Conservation (phyloP, 2,888 invertebrate genomes). For the Ophion ventricosus region DNA sequence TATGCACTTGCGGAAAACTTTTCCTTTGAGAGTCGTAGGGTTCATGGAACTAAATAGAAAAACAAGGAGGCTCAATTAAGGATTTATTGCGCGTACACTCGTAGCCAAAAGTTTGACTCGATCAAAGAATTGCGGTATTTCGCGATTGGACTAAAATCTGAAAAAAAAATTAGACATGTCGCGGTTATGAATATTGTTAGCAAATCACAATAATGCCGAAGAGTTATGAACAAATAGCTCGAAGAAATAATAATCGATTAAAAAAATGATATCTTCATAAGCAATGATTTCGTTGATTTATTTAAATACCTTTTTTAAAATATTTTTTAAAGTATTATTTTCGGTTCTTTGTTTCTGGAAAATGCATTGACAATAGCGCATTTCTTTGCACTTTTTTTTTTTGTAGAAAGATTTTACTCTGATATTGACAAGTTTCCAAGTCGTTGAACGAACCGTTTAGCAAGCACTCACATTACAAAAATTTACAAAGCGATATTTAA, state of each 20-base stretch:
- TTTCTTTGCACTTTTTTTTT: too few species aligned
- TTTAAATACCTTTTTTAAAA: too few species aligned
- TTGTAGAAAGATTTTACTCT: too few species aligned
- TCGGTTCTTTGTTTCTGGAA: too few species aligned
- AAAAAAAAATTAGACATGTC: too few species aligned
- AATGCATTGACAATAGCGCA: too few species aligned
- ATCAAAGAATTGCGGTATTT: not conserved
- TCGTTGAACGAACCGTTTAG: too few species aligned
- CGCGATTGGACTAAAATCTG: too few species aligned
- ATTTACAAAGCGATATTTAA: too few species aligned
- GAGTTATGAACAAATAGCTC: not conserved
- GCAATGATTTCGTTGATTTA: not conserved
- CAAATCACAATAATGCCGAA: not conserved
- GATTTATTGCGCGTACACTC: not conserved
- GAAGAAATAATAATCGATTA: not conserved
- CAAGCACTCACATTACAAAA: too few species aligned
- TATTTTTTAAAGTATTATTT: too few species aligned
- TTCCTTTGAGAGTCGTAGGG: not conserved
- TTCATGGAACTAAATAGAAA: not conserved
- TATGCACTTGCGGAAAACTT: not conserved
- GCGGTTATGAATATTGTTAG: not conserved
- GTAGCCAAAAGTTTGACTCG: not conserved
- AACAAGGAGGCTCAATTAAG: not conserved
- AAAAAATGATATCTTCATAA: not conserved
- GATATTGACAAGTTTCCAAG: too few species aligned